Conservation (phyloP, 2,113 vertebrate species). For the Collichthys lucidus region DNA sequence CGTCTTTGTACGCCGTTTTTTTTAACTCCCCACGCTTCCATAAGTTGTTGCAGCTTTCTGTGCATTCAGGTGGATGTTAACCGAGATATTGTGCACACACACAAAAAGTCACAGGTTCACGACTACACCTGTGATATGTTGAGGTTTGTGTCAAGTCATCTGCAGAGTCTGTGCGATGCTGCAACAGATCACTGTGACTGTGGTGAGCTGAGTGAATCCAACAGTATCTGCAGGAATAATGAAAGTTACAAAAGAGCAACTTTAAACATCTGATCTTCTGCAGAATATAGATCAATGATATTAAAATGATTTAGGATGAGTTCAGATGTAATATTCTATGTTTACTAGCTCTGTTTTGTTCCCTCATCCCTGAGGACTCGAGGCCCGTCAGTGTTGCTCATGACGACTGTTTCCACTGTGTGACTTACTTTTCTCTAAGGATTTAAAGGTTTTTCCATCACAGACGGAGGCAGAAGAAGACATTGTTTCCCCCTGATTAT, state of each 20-base stretch:
- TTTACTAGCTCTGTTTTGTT: constrained; percentile 41
- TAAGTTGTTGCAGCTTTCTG: constrained; percentile 14
- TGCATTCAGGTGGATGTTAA: not conserved
- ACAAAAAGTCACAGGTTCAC: constrained; percentile 56
- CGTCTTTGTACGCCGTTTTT: not conserved
- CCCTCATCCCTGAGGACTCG: constrained; percentile 35
- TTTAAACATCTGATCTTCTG: not conserved
- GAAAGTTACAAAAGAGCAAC: not conserved
- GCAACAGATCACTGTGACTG: constrained; percentile 48
- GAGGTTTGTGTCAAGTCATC: constrained; percentile 44
- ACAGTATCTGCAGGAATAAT: not conserved
- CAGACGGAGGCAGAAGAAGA: constrained; percentile 38
- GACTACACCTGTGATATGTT: constrained; percentile 28
- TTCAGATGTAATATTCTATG: not conserved
- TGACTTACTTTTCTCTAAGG: constrained; percentile 56
- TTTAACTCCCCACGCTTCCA: not conserved
- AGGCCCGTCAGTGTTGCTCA: constrained; percentile 53
- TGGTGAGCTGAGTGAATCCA: not conserved
- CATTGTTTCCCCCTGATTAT: constrained; percentile 39
- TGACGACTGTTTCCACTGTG: constrained; percentile 61
- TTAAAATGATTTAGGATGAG: not conserved
- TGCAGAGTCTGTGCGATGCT: constrained; percentile 27
- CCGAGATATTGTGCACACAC: not conserved
- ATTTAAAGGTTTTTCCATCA: constrained; percentile 75
- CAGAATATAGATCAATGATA: not conserved